phyloP scores from a whole-genome alignment of 2,113 vertebrate species.

The Apteryx owenii region DNA sequence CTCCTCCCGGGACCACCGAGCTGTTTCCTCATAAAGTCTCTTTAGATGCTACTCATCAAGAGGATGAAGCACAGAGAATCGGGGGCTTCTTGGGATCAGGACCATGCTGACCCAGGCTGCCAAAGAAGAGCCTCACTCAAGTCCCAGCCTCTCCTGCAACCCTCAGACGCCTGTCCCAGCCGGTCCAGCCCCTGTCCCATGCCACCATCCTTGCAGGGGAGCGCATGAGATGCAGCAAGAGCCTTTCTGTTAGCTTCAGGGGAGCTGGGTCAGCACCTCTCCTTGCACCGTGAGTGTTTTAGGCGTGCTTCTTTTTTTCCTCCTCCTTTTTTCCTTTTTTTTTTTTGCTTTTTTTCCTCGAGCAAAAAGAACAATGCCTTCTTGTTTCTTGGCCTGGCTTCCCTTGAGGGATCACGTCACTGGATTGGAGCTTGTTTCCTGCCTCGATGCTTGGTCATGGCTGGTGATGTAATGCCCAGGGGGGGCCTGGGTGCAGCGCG shows the following conservation, averaged over 20 bases:
- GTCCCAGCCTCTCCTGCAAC: background rate
- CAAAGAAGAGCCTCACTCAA: background rate
- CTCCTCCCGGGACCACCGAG: fast-evolving
- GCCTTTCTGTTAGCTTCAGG: background rate
- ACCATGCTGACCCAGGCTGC: too few relatives aligned
- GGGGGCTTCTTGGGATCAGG: background rate
- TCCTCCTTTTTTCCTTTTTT: background rate
- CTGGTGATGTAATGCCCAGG: conserved; percentile 66
- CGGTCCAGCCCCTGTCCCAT: too few relatives aligned
- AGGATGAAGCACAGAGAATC: background rate
- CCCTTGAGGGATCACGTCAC: conserved; percentile 67
- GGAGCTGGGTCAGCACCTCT: background rate
- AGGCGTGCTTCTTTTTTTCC: background rate
- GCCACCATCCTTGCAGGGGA: background rate
- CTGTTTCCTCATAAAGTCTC: background rate
- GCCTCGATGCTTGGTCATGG: conserved; percentile 43
- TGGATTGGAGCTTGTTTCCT: conserved; percentile 55
- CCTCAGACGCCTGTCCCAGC: background rate
- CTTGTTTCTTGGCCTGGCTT: conserved; percentile 53
- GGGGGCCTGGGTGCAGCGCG: background rate
- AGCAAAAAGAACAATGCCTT: conserved; percentile 64
- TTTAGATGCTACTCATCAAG: background rate
- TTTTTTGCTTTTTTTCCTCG: background rate
- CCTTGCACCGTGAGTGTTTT: background rate
- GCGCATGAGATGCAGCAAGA: background rate